Evolutionary conservation across 1,140 invertebrate species (phyloP), one percentile per base, ranked within the genome.

Genomic region (Lucilia cuprina): DNA sequence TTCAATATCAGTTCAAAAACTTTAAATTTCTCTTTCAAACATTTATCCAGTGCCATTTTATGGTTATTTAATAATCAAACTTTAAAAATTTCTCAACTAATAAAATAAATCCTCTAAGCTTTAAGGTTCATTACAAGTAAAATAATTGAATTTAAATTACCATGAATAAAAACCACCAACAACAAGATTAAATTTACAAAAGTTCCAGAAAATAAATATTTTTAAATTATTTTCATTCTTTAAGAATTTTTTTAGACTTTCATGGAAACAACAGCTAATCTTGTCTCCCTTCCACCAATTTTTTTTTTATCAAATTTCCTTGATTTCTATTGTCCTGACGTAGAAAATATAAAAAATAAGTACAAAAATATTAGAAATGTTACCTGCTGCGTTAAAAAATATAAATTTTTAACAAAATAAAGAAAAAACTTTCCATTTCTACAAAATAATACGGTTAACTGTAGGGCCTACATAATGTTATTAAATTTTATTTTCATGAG

Each of bases 381-480:
- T 60, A 70, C 65, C 65, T 70, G 65, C 65, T 70, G 65, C 21
- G 65, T 70, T 70, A 70, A 70, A 70, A 70, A 70, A 21, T 70
- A 70, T 70, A 70, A 19, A 70, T 70, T 25, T 21, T 70, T 70
- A 9, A 12, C 19, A 9, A 70, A 70, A 70, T 19, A 70, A 70
- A 1, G 8, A 70, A 70, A 49, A 70, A 70, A 70, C 19, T 19
- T 25, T 70, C 19, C 65, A 21, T 70, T 70, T 70, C 12, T 7
- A 25, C 19, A 19, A 21, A 19, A 70, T 21, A 70, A 25, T 70
- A 25, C 19, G n/a, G 4, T 25, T 21, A 70, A 70, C 4, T 14
- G n/a, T n/a, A 10, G n/a, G n/a, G 65, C 65, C 65, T 70, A 70
- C n/a, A 70, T 70, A 55, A 41, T 10, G 10, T 41, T 41, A 41